These are phyloP conservation scores for Sanderia malayensis DNA, from an alignment of 30 jellyfish, hydroid and myxozoan genomes.

Conservation along the genomic window DNA sequence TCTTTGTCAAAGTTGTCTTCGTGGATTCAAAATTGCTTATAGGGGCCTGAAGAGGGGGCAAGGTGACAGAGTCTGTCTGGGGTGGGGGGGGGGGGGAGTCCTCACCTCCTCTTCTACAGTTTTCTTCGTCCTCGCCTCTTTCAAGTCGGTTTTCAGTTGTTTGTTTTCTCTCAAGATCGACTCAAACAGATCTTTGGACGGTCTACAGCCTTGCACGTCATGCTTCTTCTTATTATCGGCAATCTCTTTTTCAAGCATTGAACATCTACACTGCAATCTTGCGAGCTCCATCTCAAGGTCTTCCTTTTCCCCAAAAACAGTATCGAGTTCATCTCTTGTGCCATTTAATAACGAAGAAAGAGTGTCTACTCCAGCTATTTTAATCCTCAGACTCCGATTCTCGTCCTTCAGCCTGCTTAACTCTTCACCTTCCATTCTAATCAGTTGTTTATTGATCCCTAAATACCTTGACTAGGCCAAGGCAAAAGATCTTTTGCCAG, in stretches of 20 bases:
- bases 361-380: constrained; percentile 67
- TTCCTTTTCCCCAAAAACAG: constrained; percentile 56
- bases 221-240: constrained; percentile 2
- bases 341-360: constrained; percentile 59
- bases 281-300: constrained; percentile 49
- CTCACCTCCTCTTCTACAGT: constrained; percentile 28
- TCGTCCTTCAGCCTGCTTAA: constrained; percentile 39
- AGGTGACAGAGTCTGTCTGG: too few species aligned
- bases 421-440: background rate
- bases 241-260: constrained; percentile 50
- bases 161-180: constrained; percentile 45
- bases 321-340: constrained; percentile 57
- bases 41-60: too few species aligned
- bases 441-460: too few species aligned
- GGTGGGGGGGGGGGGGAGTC: too few species aligned
- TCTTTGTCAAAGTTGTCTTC: too few species aligned
- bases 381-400: constrained; percentile 61
- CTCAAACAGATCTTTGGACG: constrained; percentile 39
- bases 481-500: too few species aligned
- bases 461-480: too few species aligned
- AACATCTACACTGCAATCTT: constrained; percentile 49
- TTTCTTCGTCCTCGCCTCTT: constrained; percentile 14
- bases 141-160: constrained; percentile 46
- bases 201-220: constrained; percentile 8
- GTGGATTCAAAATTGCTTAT: too few species aligned